These are phyloP conservation scores for Epinephelus awoara DNA, from an alignment of 2,797 vertebrate genomes.

Conservation along the genomic window DNA sequence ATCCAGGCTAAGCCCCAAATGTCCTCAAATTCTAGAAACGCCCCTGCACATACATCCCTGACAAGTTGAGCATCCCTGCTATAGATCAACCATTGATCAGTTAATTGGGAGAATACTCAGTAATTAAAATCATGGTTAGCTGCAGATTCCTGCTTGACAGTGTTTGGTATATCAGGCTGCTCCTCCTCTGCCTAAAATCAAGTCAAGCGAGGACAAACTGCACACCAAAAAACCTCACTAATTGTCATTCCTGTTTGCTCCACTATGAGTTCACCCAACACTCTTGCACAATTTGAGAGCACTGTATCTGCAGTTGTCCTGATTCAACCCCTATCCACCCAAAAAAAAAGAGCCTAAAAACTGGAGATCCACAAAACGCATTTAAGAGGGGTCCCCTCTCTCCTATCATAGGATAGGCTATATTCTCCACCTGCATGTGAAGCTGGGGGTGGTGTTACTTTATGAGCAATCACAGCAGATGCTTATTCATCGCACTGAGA, in stretches of 20 bases:
- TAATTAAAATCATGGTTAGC: neutral
- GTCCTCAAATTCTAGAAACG: too few species aligned
- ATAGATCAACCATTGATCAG: neutral
- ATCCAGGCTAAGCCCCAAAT: too few species aligned
- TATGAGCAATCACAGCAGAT: constrained; percentile 49
- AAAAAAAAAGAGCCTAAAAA: neutral
- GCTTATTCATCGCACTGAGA: constrained; percentile 63
- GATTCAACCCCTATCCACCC: constrained; percentile 21
- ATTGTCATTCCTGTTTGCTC: neutral
- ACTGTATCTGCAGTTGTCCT: constrained; percentile 15
- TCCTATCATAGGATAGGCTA: neutral
- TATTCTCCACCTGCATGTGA: constrained; percentile 1
- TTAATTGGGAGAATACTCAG: neutral
- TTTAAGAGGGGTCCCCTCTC: neutral
- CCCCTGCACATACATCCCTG: too few species aligned
- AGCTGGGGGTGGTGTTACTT: constrained; percentile 23
- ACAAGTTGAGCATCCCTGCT: neutral
- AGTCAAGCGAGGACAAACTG: neutral
- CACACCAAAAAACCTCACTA: neutral
- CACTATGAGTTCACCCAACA: neutral
- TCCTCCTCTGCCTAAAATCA: neutral
- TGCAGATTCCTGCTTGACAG: neutral
- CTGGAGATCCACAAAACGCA: neutral
- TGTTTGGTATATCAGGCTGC: neutral
- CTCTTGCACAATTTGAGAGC: neutral